Conservation (phyloP, 2,113 vertebrate species). For the Galemys pyrenaicus region DNA sequence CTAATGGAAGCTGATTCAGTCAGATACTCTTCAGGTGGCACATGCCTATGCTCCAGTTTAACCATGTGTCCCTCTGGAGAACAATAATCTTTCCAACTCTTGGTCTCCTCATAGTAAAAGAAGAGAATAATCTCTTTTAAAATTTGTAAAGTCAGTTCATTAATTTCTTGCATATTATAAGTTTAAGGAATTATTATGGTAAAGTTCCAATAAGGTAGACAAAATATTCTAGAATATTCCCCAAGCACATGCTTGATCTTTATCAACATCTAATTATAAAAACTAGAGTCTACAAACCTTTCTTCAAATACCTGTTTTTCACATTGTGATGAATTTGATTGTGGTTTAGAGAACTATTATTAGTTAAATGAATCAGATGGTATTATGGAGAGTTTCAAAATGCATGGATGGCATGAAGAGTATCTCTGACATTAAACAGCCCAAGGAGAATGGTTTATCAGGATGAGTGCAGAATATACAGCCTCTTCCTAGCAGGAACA, state of each 20-base stretch:
- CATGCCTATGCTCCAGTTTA: neutral
- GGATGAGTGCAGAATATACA: neutral
- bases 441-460: neutral
- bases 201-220: neutral
- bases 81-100: neutral
- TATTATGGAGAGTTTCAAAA: slow-evolving; percentile 7
- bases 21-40: neutral
- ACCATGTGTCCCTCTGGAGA: neutral
- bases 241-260: neutral
- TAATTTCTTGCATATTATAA: neutral
- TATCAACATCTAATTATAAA: neutral
- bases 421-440: neutral
- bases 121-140: neutral
- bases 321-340: neutral
- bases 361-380: neutral
- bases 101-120: neutral
- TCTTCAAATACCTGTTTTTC: neutral
- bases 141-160: neutral
- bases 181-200: neutral
- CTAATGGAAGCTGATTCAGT: neutral
- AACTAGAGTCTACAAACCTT: neutral
- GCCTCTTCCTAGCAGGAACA: neutral
- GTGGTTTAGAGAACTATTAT: neutral
- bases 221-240: neutral
- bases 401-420: rapidly evolving